Conservation (phyloP, 2,888 invertebrate genomes). For the Pseudococcus jackbeardsleyi region DNA sequence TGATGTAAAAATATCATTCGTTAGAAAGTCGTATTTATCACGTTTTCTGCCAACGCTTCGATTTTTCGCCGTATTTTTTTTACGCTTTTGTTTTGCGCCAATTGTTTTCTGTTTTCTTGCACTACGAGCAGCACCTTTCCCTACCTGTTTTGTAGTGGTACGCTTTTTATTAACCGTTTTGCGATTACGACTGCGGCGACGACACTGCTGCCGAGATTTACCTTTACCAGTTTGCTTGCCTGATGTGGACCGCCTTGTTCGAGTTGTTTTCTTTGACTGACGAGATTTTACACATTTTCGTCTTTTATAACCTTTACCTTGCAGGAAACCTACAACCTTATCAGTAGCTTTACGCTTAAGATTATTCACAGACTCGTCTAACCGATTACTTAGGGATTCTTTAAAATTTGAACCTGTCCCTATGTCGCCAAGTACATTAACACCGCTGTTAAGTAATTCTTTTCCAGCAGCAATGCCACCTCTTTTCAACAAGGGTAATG, state of each 20-base stretch:
- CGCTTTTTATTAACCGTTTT: not conserved
- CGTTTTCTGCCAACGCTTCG: not conserved
- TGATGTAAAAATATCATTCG: not conserved
- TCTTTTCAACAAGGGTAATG: not conserved
- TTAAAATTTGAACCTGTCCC: not conserved
- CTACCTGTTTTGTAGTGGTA: no score
- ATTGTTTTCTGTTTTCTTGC: not conserved
- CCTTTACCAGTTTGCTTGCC: not conserved
- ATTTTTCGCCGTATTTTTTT: not conserved
- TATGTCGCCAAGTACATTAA: not conserved
- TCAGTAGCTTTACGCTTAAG: constrained; percentile 51
- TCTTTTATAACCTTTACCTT: constrained; percentile 42
- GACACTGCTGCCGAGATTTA: no score
- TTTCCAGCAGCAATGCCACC: not conserved
- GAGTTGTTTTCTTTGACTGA: not conserved
- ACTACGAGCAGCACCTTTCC: no score
- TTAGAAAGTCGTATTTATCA: not conserved
- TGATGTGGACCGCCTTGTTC: not conserved
- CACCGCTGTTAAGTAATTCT: not conserved
- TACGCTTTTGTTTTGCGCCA: not conserved
- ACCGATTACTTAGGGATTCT: not conserved
- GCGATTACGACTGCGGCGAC: no score
- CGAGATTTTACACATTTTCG: not conserved
- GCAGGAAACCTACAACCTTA: not conserved
- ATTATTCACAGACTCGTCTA: constrained; percentile 19